Base-by-base conservation (phyloP, 2,888 invertebrate genomes). In the Cremastinae sp. region DNA sequence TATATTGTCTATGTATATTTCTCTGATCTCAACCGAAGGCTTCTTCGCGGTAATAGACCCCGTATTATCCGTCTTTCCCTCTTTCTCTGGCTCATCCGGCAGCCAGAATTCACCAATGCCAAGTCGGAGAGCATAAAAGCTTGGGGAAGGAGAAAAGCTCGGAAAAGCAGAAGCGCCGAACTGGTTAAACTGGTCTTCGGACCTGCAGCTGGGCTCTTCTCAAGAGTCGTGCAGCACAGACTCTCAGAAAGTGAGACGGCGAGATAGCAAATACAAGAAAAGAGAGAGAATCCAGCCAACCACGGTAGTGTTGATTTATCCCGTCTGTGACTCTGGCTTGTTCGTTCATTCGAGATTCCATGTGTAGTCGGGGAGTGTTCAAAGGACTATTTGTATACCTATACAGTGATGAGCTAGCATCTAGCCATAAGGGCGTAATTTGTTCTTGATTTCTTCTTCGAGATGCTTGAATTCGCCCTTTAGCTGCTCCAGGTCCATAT, bases 271-370 rank as follows among this genome's bases (percentile, higher is more conserved):
- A 28, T 28, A 49, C 35, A 8, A 47, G 12, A 20, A 56, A n/a
- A 66, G 18, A 16, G 58, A 56, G 20, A 28, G 61, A 61, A 72
- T 20, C 49, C 65, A 41, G 68, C 49, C 61, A 69, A 47, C 55
- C 51, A 28, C 41, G 69, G 64, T 59, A 41, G 69, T 64, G 76
- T 76, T 76, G 76, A 73, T 76, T 73, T 70, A 76, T 76, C 73
- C 69, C 35, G 12, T 43, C 65, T 49, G 61, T 37, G 56, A 62
- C 53, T 62, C 56, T 41, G 12, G 61, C 66, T 41, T 53, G 45
- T 35, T 59, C 65, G 58, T 51, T 72, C 45, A 14, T 37, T 53
- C 64, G 22, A 9, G 43, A 20, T 2, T n/a, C 39, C 37, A 49
- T 35, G 39, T 16, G 43, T 2, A 14, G 18, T 37, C 14, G 43